Evolutionary conservation across 2,113 vertebrate species (phyloP).

Genomic region (Ammodytes dubius): DNA sequence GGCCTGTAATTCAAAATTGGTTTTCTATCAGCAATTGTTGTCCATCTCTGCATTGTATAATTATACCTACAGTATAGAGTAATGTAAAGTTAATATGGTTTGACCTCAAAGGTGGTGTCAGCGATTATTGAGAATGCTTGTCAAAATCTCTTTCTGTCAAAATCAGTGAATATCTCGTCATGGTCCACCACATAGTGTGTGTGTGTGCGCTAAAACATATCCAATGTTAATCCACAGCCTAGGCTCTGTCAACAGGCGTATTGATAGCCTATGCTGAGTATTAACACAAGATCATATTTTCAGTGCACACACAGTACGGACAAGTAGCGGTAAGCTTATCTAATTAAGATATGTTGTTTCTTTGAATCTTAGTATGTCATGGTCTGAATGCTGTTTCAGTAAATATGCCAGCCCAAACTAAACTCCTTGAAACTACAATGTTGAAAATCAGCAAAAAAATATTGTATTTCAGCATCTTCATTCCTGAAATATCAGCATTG

Average conservation of each 20-base stretch:
- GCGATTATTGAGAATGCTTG: too few species aligned
- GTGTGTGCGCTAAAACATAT: too few species aligned
- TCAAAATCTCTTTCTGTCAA: too few species aligned
- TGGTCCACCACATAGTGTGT: too few species aligned
- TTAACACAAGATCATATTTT: too few species aligned
- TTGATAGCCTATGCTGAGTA: too few species aligned
- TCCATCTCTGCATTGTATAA: slow-evolving; percentile 11
- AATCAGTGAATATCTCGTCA: too few species aligned
- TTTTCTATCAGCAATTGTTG: slow-evolving; percentile 25
- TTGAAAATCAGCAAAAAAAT: slow-evolving; percentile 37
- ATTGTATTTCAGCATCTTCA: slow-evolving; percentile 23
- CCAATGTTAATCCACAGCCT: too few species aligned
- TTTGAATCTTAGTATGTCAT: background rate
- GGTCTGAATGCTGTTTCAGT: slow-evolving; percentile 5
- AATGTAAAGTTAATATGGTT: background rate
- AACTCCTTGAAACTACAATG: slow-evolving; percentile 11
- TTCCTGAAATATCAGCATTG: slow-evolving; percentile 19
- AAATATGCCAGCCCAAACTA: background rate
- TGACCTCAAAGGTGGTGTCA: slow-evolving; percentile 15
- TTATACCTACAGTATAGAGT: slow-evolving; percentile 9
- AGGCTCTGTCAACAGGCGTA: too few species aligned
- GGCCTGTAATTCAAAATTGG: slow-evolving; percentile 19
- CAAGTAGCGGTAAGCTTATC: slow-evolving; percentile 1
- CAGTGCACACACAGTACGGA: too few species aligned
- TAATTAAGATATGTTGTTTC: slow-evolving; percentile 12